These are phyloP conservation scores for Bradypodion pumilum DNA, from an alignment of 2,797 vertebrate genomes.

Conservation along the genomic window DNA sequence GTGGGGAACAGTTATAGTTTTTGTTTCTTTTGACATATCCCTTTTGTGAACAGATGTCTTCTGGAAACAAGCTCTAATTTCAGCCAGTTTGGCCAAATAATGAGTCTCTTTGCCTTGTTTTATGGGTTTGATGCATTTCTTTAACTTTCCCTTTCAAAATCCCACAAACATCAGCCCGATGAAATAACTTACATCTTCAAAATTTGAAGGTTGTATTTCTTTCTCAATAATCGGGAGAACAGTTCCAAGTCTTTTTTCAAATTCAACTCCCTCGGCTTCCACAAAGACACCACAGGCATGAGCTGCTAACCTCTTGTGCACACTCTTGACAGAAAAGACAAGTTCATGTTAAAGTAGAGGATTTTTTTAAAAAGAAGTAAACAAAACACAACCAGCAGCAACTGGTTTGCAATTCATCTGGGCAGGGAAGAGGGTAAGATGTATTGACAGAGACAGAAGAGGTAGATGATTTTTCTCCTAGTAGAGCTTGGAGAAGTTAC, in stretches of 20 bases:
- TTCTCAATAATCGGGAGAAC: conserved; percentile 86
- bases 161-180: accelerated
- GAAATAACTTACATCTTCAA: conserved; percentile 84
- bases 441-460: neutral
- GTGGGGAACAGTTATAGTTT: neutral
- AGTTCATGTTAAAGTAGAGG: neutral
- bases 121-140: neutral
- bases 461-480: neutral
- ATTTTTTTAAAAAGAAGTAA: neutral
- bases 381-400: neutral
- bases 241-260: conserved; percentile 79
- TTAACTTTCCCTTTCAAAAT: neutral
- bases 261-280: conserved; percentile 87
- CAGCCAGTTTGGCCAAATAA: neutral
- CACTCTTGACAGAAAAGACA: conserved; percentile 67
- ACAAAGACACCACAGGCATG: conserved; percentile 91
- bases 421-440: neutral
- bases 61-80: neutral
- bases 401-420: neutral
- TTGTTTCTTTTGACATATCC: neutral
- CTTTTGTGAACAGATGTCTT: neutral
- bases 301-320: conserved; percentile 85
- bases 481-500: no score
- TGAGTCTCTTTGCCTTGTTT: neutral
- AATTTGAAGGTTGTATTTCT: conserved; percentile 84